These are phyloP conservation scores for Neodon shergylaensis DNA, from an alignment of 2,113 vertebrate species.

Conservation along the genomic window DNA sequence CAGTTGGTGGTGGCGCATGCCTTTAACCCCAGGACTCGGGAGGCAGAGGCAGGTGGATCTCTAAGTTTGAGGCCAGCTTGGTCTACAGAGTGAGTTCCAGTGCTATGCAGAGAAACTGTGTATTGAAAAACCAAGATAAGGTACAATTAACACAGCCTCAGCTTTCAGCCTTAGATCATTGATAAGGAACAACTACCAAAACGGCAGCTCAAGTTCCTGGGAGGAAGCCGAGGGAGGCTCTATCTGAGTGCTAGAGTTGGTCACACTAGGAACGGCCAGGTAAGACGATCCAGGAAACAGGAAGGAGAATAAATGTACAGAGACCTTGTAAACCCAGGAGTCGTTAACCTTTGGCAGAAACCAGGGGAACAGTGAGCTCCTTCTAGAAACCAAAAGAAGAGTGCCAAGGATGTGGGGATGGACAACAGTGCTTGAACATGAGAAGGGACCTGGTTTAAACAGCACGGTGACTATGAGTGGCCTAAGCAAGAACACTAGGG, in stretches of 20 bases:
- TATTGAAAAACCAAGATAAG: not conserved
- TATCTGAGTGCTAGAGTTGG: not conserved
- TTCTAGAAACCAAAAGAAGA: constrained; percentile 46
- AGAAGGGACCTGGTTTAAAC: not conserved
- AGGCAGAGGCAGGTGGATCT: not conserved
- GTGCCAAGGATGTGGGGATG: not conserved
- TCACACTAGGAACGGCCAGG: not conserved
- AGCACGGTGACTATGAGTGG: not conserved
- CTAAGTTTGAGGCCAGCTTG: not conserved
- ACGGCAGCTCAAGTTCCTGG: not conserved
- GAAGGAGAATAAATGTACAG: not conserved
- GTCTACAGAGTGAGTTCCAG: not conserved
- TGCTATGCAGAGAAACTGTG: not conserved
- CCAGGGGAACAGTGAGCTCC: constrained; percentile 12
- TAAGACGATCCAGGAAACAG: not conserved
- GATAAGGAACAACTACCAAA: not conserved
- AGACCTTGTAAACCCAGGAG: not conserved
- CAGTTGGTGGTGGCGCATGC: rapidly evolving
- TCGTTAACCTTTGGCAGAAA: constrained; percentile 24
- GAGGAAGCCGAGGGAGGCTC: not conserved
- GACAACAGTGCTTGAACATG: not conserved
- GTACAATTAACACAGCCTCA: not conserved
- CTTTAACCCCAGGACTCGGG: not conserved
- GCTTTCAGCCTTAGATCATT: not conserved
- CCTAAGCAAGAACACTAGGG: not conserved